Base-by-base conservation (phyloP, 2,888 invertebrate species). In the Andrena bucephala region DNA sequence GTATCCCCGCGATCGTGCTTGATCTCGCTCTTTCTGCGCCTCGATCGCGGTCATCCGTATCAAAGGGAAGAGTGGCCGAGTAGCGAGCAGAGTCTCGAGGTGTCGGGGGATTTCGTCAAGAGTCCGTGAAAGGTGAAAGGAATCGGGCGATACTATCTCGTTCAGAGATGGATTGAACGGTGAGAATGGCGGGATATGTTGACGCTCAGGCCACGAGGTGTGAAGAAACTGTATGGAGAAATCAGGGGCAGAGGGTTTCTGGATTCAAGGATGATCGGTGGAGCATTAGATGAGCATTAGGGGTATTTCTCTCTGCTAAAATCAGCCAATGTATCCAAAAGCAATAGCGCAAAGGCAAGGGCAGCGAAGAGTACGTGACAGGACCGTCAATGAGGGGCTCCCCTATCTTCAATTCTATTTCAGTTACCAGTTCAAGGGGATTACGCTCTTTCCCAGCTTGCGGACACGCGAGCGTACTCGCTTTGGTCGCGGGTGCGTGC, bases 331-430 rank as follows among this genome's bases (percentile, higher is more conserved):
- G 10, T 13, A 10, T 16, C 31, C 31, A 50, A 36, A 63, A 66
- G 80, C 54, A 81, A 81, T 79, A 63, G 78, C 36, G 63, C n/a
- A 33, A 20, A 68, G 27, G 60, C 1, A 50, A 52, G 29, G 36
- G 50, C 48, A 54, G 66, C 27, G 70, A 29, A 59, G 29, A 67
- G 33, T 48, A 2, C 10, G 67, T 36, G 54, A 74, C 50, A 69
- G 57, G 27, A 2, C 10, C 20, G 52, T 81, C 65, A 68, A 72
- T 81, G 62, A 33, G 24, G 2, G n/a, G 4, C 1, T 7, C 29
- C 67, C 71, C 65, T 67, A 83, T 83, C 71, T 72, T 83, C 71
- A 60, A 76, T 83, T 83, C 76, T 75, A 83, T 83, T 83, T 76
- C 83, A 74, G 76, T 72, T 83, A 63, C 70, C 63, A 63, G 76